These are phyloP conservation scores for Tribolium freemani DNA, from an alignment of 2,888 invertebrate genomes.

Conservation along the genomic window DNA sequence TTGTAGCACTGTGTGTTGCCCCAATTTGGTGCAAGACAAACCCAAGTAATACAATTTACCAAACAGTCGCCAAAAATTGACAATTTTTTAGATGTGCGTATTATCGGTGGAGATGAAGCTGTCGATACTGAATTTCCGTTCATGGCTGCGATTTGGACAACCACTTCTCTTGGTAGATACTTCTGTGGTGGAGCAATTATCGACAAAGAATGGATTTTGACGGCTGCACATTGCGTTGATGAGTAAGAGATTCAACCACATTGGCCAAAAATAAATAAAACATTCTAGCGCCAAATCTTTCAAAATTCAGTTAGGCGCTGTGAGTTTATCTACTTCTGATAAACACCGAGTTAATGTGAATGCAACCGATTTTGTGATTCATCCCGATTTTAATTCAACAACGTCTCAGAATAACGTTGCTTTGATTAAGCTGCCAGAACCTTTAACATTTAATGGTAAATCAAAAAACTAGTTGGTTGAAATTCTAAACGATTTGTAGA, in stretches of 20 bases:
- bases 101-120: conserved; percentile 3
- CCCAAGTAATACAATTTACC: neutral
- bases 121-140: conserved; percentile 2
- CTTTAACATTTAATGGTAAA: conserved; percentile 2
- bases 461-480: neutral
- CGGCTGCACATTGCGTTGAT: conserved; percentile 51
- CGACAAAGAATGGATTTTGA: conserved; percentile 8
- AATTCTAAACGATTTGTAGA: neutral
- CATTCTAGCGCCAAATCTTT: conserved; percentile 18
- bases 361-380: neutral
- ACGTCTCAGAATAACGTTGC: conserved; percentile 2
- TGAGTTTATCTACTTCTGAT: neutral
- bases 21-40: neutral
- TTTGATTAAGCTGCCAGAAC: neutral
- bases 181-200: conserved; percentile 22
- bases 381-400: conserved; percentile 11
- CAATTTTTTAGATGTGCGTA: conserved; percentile 3
- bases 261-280: neutral
- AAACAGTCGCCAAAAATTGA: neutral
- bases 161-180: conserved; percentile 12
- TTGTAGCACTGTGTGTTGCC: neutral
- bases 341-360: neutral
- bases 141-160: conserved; percentile 2
- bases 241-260: conserved; percentile 3
- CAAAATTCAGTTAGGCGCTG: conserved; percentile 10